Evolutionary conservation across 2,797 vertebrate genomes (phyloP), one percentile per base, ranked within the genome.

Genomic region (Megaceryle alcyon): DNA sequence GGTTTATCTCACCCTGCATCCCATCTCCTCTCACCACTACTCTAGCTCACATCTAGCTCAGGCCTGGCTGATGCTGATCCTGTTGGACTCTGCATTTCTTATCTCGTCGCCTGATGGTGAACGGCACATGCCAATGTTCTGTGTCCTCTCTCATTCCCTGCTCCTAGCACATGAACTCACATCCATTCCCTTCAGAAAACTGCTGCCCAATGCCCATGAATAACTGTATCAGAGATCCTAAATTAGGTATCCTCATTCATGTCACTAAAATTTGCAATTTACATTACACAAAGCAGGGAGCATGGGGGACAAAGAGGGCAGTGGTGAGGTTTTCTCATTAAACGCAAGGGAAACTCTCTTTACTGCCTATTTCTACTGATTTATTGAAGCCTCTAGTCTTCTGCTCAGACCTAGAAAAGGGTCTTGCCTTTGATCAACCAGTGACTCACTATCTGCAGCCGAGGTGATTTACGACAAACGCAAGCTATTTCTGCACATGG

Each of bases 371-470:
- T 77, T 64, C 72, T 68, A 73, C 89, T 43, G 86, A 93, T 94
- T 96, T 93, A 82, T 82, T 80, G 92, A 68, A 84, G 75, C 82
- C 57, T 16, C 88, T 3, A 6, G 22, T 86, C 75, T 92, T 73
- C 78, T n/a, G 17, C 49, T 22, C 88, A 89, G 88, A 15, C 81
- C 93, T 65, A 84, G 88, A 65, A 85, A 91, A 94, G 88, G 93
- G 88, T 91, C 91, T 82, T 31, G 82, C 84, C 95, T 97, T 93
- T 94, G 93, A 94, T 96, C 94, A 92, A 33, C 93, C 69, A 9
- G 83, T 97, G 96, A 97, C 92, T 97, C 96, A 96, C 91, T 86
- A 93, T 96, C 94, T 64, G 88, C 82, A 92, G 88, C 90, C 43
- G 48, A 86, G 92, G 94, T 75, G 95, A 96, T 96, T 94, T 94